phyloP scores from a whole-genome alignment of 1,140 invertebrate genomes.

The Acromyrmex charruanus region DNA sequence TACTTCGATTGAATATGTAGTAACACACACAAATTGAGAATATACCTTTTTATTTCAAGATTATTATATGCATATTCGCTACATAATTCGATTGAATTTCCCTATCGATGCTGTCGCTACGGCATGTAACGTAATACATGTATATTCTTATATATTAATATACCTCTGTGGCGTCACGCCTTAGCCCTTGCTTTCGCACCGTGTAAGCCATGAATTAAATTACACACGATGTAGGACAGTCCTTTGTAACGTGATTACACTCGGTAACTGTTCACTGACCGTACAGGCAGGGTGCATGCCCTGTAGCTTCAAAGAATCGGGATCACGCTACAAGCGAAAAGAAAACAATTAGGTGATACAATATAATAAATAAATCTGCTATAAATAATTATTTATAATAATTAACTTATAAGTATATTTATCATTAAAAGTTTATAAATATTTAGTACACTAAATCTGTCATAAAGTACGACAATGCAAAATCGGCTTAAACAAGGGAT shows the following conservation, averaged over 20 bases:
- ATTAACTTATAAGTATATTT: not conserved
- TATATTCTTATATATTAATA: constrained; percentile 59
- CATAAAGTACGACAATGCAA: not conserved
- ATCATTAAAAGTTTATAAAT: not conserved
- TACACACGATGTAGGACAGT: constrained; percentile 67
- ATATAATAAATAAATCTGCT: constrained; percentile 25
- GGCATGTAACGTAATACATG: constrained; percentile 37
- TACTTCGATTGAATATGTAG: not conserved
- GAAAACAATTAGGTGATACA: constrained; percentile 46
- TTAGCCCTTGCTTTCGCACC: constrained; percentile 43
- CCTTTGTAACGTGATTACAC: constrained; percentile 66
- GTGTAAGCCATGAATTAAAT: constrained; percentile 69
- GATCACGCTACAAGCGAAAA: constrained; percentile 48
- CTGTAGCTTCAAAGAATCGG: constrained; percentile 59
- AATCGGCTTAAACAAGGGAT: not conserved
- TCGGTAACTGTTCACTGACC: constrained; percentile 66
- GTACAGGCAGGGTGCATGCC: constrained; percentile 50
- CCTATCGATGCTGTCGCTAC: constrained; percentile 16
- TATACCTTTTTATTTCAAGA: not conserved
- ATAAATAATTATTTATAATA: constrained; percentile 30
- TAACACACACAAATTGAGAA: not conserved
- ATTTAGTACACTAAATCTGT: not conserved
- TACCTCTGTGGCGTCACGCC: constrained; percentile 28
- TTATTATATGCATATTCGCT: not conserved
- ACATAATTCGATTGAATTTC: constrained; percentile 16